Evolutionary conservation across 2,888 invertebrate species (phyloP).

Genomic region (Polydesmus complanatus): DNA sequence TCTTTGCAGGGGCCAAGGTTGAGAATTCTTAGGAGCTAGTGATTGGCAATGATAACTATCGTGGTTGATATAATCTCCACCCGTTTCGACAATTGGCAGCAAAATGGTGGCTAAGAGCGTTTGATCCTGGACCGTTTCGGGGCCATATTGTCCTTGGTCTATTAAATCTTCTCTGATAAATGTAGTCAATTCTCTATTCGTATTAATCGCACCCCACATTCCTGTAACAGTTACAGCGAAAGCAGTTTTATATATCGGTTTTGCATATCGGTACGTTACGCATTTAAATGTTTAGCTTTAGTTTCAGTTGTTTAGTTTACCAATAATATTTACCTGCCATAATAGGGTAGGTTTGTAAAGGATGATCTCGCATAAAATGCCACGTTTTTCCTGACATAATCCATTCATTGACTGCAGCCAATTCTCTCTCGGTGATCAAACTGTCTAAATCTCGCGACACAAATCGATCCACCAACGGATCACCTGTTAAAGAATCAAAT

Average conservation of each 20-base stretch:
- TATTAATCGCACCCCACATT: slow-evolving; percentile 7
- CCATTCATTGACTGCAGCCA: slow-evolving; percentile 22
- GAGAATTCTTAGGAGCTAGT: background rate
- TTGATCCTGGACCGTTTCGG: background rate
- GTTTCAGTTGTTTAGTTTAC: background rate
- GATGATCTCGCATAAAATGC: slow-evolving; percentile 22
- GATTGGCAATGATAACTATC: slow-evolving; percentile 1
- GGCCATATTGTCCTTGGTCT: background rate
- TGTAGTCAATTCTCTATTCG: background rate
- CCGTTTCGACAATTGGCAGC: background rate
- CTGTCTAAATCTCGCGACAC: slow-evolving; percentile 21
- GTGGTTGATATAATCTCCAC: background rate
- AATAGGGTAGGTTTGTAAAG: slow-evolving; percentile 12
- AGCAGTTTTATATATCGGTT: too few species aligned
- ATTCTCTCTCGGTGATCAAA: slow-evolving; percentile 18
- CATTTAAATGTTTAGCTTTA: slow-evolving; percentile 6
- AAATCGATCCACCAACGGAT: slow-evolving; percentile 20
- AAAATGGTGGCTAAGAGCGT: background rate
- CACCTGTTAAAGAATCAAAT: too few species aligned
- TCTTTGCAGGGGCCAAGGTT: background rate
- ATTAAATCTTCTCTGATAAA: too few species aligned
- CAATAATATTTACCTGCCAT: slow-evolving; percentile 4
- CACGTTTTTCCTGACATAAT: slow-evolving; percentile 17
- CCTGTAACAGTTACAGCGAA: too few species aligned
- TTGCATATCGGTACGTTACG: slow-evolving; percentile 13